phyloP scores from a whole-genome alignment of 2,888 invertebrate genomes.

The Calameuta pallipes region DNA sequence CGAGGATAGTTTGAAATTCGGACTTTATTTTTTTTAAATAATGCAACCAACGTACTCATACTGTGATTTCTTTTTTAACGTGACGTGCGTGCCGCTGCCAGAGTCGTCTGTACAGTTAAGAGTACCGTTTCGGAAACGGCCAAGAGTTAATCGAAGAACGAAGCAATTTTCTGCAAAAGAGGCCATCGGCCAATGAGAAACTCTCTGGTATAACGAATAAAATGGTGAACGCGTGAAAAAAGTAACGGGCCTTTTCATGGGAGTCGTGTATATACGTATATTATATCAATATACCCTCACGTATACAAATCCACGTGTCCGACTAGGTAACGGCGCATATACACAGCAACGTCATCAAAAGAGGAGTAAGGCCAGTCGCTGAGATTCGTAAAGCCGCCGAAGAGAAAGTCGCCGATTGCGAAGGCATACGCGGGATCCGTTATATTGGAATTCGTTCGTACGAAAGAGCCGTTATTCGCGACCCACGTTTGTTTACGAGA shows the following conservation, averaged over 20 bases:
- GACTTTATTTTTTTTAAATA: not conserved
- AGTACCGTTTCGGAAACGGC: slow-evolving; percentile 60
- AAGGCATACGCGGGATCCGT: not conserved
- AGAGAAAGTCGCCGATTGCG: not conserved
- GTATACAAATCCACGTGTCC: not conserved
- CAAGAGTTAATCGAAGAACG: slow-evolving; percentile 45
- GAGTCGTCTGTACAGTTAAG: slow-evolving; percentile 54
- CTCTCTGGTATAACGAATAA: not conserved
- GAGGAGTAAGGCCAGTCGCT: not conserved
- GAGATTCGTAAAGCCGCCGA: not conserved
- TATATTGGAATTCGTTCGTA: not conserved
- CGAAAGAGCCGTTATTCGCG: not conserved
- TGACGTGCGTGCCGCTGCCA: slow-evolving; percentile 30
- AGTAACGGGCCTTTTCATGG: not conserved
- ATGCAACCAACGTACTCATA: not conserved
- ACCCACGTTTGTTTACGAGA: not conserved
- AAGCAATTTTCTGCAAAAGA: slow-evolving; percentile 30
- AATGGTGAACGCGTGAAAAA: slow-evolving; percentile 4
- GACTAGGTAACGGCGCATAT: not conserved
- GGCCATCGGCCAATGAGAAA: slow-evolving; percentile 11
- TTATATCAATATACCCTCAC: not conserved
- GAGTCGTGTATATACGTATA: not conserved
- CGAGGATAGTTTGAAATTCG: not conserved
- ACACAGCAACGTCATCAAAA: not conserved
- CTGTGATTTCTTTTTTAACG: slow-evolving; percentile 23